A percentile compares a stretch with the other conserved stretches of the same genome.
These are phyloP conservation scores for Pseudoips prasinana DNA, from an alignment of 2,888 invertebrate species.

Conservation along the genomic window DNA sequence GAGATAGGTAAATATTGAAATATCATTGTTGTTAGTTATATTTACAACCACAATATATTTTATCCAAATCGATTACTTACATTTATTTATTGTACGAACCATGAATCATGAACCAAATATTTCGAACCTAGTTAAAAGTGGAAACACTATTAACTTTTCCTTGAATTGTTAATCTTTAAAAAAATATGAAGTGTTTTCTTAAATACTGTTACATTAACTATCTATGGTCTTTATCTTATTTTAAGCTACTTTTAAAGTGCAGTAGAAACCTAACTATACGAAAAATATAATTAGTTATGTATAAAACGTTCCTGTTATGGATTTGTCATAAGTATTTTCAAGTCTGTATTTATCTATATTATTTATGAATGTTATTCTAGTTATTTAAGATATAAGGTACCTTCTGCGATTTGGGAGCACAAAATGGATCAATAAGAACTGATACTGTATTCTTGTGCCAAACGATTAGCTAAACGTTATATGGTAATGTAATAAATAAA, in stretches of 20 bases:
- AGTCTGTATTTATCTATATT: constrained; percentile 37
- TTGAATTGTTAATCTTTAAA: too few species aligned
- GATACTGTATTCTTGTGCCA: constrained; percentile 46
- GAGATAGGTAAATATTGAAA: too few species aligned
- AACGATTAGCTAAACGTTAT: constrained; percentile 20
- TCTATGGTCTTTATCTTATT: too few species aligned
- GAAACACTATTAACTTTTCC: too few species aligned
- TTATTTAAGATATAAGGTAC: constrained; percentile 17
- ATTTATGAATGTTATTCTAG: constrained; percentile 25
- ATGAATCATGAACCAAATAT: too few species aligned
- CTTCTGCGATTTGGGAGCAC: constrained; percentile 54
- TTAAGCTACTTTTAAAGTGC: constrained; percentile 1
- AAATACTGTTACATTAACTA: too few species aligned
- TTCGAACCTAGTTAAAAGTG: too few species aligned
- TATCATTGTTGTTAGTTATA: too few species aligned
- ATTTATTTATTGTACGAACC: too few species aligned
- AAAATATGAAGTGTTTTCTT: too few species aligned
- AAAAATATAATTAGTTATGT: constrained; percentile 23
- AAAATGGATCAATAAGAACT: constrained; percentile 53
- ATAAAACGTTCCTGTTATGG: constrained; percentile 66
- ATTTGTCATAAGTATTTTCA: constrained; percentile 59
- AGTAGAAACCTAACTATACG: constrained; percentile 33
- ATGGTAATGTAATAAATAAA: constrained; percentile 6
- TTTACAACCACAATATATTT: too few species aligned
- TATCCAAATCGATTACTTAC: too few species aligned